Evolutionary conservation across 2,888 invertebrate genomes (phyloP), one percentile per base, ranked within the genome.

Genomic region (Atrina japonica): DNA sequence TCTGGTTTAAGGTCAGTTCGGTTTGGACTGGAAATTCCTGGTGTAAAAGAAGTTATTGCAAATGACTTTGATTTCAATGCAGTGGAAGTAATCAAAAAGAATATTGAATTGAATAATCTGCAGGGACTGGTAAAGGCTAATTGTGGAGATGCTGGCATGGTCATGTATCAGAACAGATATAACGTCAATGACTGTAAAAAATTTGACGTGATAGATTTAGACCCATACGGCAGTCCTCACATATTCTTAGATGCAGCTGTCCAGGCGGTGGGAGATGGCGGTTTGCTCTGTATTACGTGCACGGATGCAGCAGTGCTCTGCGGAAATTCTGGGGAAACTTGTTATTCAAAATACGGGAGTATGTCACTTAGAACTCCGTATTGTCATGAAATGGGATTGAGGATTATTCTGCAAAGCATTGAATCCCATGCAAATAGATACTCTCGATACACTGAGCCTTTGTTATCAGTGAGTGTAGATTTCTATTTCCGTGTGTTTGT

Each of bases 401-500:
- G 99, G 76, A 98, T 99, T 86, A 92, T 99, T 45, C 91, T 99
- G 25, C 95, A 96, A 86, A 94, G 95, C 80, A 95, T 99, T 77
- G 96, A 98, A 86, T 93, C 94, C 0, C 96, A 97, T 86, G 99
- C 99, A 0, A 97, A 96, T 87, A 93, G 97, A 35, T 97, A 99
- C 91, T 95, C 97, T 3, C 93, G 96, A 75, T 97, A 97, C 90
- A 97, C 98, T 80, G 94, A 94, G 49, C 99, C 99, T 0, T 88
- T 99, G 50, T 89, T 99, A 2, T 96, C 96, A 29, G 91, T 99
- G 76, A 97, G 97, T 25, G 96, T 95, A 0, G 99, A 99, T 91
- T 99, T 99, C 92, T 99, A 99, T 90, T 94, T 99, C 45, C 92
- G 99, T 71, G 94, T 99, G 9, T 98, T 99, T 90, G 96, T 99